These are phyloP conservation scores for Columba janthina DNA, from an alignment of 2,113 vertebrate species.

Conservation along the genomic window DNA sequence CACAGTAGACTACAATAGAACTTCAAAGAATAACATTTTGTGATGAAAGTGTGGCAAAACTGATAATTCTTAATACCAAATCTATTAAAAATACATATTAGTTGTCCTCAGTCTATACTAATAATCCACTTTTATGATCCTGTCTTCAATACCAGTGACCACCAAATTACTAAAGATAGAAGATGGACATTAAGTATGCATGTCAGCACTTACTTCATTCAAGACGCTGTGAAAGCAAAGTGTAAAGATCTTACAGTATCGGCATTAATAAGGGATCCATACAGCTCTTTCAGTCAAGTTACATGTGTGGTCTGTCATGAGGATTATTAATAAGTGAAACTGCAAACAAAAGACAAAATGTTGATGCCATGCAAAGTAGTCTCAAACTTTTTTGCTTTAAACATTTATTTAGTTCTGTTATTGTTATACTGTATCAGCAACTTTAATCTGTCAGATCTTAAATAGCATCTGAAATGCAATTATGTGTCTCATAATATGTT, in stretches of 20 bases:
- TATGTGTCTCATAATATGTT: not conserved
- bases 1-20: not conserved
- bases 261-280: not conserved
- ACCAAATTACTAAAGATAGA: not conserved
- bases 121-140: not conserved
- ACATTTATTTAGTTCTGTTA: not conserved
- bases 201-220: accelerated
- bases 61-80: not conserved
- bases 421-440: not conserved
- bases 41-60: not conserved
- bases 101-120: not conserved
- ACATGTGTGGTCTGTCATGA: accelerated
- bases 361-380: not conserved
- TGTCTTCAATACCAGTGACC: not conserved
- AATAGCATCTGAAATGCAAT: not conserved
- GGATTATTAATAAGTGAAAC: not conserved
- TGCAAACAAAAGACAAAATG: not conserved
- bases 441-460: not conserved
- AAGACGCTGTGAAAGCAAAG: not conserved
- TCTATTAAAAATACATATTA: not conserved
- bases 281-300: not conserved
- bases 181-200: not conserved
- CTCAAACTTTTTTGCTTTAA: not conserved
- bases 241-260: not conserved
- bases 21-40: not conserved